Percentiles rank a stretch among this genome's conserved stretches.
Evolutionary conservation across 2,797 vertebrate genomes (phyloP).

Genomic region (Bovichtus variegatus): DNA sequence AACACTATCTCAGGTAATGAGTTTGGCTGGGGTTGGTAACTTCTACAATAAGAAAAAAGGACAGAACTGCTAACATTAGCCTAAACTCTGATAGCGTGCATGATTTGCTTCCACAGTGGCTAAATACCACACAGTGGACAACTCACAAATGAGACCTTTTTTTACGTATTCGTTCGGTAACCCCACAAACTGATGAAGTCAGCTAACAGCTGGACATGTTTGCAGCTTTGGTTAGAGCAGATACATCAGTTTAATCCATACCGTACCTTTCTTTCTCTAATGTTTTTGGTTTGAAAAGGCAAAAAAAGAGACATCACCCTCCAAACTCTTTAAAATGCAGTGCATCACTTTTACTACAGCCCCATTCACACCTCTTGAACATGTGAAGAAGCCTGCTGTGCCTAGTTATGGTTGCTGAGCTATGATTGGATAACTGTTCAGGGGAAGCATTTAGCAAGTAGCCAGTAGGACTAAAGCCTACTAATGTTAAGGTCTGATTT

Average conservation of each 20-base stretch:
- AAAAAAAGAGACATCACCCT: background rate
- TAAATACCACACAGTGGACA: background rate
- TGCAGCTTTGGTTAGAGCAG: background rate
- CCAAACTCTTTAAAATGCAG: background rate
- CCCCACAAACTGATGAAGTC: background rate
- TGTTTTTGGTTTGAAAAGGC: background rate
- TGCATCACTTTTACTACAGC: background rate
- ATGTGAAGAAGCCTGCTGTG: background rate
- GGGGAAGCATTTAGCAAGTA: constrained; percentile 6
- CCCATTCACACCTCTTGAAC: too few species aligned
- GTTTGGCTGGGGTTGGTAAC: background rate
- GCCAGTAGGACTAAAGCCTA: background rate
- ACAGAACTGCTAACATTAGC: too few species aligned
- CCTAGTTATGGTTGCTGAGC: background rate
- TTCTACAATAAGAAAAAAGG: background rate
- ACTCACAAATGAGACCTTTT: too few species aligned
- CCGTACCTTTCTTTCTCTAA: too few species aligned
- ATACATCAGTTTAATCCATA: background rate
- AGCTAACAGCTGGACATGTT: background rate
- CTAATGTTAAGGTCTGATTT: constrained; percentile 2
- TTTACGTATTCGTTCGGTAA: background rate
- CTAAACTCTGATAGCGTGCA: background rate
- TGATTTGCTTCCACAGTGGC: background rate
- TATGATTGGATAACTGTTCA: background rate
- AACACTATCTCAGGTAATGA: background rate